phyloP scores from a whole-genome alignment of 2,113 vertebrate genomes.

The Ardeotis arabs region DNA sequence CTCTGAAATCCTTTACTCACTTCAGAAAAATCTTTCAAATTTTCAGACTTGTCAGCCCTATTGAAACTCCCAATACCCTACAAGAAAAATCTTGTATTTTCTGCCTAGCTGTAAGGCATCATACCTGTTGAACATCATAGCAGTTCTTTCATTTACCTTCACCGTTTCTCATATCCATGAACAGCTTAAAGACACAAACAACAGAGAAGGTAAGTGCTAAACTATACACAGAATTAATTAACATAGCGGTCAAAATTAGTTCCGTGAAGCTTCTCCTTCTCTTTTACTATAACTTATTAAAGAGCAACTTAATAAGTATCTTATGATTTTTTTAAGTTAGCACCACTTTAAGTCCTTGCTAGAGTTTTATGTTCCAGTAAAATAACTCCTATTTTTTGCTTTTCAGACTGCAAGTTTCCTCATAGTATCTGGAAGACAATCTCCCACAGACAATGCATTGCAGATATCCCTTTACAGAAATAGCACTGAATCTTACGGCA shows the following conservation, averaged over 20 bases:
- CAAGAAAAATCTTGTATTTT: not conserved
- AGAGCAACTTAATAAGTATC: not conserved
- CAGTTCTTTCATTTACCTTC: not conserved
- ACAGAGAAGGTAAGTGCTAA: not conserved
- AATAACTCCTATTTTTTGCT: not conserved
- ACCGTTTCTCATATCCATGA: not conserved
- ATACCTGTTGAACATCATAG: rapidly evolving
- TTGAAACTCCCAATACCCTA: not conserved
- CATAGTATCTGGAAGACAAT: not conserved
- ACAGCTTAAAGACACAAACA: not conserved
- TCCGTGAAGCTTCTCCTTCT: not conserved
- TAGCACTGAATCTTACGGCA: not conserved
- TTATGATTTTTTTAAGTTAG: not conserved
- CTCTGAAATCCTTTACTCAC: not conserved
- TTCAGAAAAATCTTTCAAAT: not conserved
- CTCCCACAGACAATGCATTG: not conserved
- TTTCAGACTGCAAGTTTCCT: not conserved
- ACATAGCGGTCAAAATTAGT: not conserved
- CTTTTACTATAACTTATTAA: not conserved
- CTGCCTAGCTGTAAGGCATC: not conserved
- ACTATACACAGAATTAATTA: not conserved
- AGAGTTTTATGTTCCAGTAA: not conserved
- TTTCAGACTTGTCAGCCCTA: not conserved
- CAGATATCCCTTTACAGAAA: not conserved
- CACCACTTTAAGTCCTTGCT: not conserved